A percentile compares a stretch with the other conserved stretches of the same genome.
Evolutionary conservation across 2,888 invertebrate genomes (phyloP).

Genomic region (Pterostichus madidus): DNA sequence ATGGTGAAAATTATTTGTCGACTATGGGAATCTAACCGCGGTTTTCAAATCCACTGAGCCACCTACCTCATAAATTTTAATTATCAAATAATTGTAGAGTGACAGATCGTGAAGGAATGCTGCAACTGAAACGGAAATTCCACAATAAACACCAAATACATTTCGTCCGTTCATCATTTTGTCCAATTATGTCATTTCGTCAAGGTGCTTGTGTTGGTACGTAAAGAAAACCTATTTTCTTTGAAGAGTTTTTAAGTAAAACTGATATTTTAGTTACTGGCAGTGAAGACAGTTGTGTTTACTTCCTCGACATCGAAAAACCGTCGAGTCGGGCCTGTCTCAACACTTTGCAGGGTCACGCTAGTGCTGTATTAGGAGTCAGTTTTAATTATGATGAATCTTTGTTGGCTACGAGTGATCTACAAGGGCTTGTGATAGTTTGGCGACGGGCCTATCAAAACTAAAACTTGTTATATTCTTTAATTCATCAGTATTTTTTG

Average conservation of each 20-base stretch:
- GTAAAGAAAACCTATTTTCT: conserved; percentile 66
- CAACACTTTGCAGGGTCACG: conserved; percentile 85
- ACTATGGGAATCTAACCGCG: too few relatives aligned
- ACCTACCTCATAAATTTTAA: too few relatives aligned
- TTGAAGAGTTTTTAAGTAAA: background rate
- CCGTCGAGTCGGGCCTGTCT: conserved; percentile 79
- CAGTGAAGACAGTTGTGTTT: conserved; percentile 88
- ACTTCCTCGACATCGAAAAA: conserved; percentile 87
- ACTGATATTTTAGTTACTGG: conserved; percentile 81
- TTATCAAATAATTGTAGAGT: conserved; percentile 77
- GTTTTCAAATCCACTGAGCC: too few relatives aligned
- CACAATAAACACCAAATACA: conserved; percentile 81
- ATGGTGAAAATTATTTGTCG: too few relatives aligned
- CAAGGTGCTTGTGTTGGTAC: conserved; percentile 88
- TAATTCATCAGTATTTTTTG: conserved; percentile 23
- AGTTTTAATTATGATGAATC: conserved; percentile 94
- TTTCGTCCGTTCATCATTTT: conserved; percentile 87
- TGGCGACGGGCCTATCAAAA: conserved; percentile 80
- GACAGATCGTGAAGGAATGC: conserved; percentile 83
- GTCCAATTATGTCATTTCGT: conserved; percentile 91
- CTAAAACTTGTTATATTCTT: conserved; percentile 41
- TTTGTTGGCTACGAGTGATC: conserved; percentile 90
- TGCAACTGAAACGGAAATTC: conserved; percentile 84
- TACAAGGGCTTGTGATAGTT: conserved; percentile 88
- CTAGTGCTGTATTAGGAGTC: conserved; percentile 89